phyloP scores from a whole-genome alignment of 1,140 invertebrate genomes.

The Drosophila watanabei region DNA sequence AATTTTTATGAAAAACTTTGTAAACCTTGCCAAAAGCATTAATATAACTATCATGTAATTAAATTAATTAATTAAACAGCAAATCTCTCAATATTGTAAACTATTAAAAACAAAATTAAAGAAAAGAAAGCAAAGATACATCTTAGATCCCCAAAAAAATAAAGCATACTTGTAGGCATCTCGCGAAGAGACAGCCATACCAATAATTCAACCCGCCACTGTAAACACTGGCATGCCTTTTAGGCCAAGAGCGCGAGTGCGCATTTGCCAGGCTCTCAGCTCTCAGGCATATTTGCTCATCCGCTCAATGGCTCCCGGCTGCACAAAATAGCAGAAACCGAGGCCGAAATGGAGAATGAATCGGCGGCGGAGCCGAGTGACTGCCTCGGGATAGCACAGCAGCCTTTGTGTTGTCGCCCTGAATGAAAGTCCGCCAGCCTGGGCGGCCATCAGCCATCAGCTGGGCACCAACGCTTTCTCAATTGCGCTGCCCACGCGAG shows the following conservation, averaged over 20 bases:
- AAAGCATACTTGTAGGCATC: slow-evolving; percentile 5
- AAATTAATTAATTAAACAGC: neutral
- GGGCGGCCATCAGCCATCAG: slow-evolving; percentile 62
- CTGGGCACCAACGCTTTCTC: slow-evolving; percentile 74
- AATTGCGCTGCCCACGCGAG: slow-evolving; percentile 66
- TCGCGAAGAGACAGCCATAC: neutral
- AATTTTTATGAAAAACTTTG: neutral
- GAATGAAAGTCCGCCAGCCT: slow-evolving; percentile 74
- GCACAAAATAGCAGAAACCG: slow-evolving; percentile 36
- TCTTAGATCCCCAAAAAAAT: neutral
- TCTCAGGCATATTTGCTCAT: slow-evolving; percentile 47
- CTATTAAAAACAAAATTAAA: too few relatives aligned
- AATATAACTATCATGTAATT: neutral
- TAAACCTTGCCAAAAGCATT: neutral
- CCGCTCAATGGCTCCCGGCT: slow-evolving; percentile 43
- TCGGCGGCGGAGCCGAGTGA: slow-evolving; percentile 36
- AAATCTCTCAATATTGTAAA: neutral
- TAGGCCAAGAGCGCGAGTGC: slow-evolving; percentile 64
- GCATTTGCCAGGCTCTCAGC: slow-evolving; percentile 69
- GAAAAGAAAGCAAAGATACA: neutral
- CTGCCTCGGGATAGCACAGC: slow-evolving; percentile 23
- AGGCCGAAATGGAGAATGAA: slow-evolving; percentile 42
- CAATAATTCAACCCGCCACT: slow-evolving; percentile 26
- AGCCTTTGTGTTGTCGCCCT: slow-evolving; percentile 66
- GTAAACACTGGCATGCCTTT: slow-evolving; percentile 50